phyloP scores from a whole-genome alignment of 23 tunicate species.

The Phallusia fumigata region DNA sequence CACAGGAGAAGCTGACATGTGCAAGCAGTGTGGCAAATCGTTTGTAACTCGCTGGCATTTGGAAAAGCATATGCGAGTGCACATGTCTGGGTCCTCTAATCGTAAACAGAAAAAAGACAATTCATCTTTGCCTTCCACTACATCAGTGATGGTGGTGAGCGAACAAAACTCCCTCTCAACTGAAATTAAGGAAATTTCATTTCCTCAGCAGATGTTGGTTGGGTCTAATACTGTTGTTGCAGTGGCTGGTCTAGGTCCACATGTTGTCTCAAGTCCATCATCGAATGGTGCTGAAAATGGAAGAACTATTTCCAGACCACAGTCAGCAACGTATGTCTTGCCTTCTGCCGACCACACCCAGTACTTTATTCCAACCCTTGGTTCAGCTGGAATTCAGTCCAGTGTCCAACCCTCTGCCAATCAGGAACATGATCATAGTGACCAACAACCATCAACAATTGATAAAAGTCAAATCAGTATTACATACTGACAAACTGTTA shows the following conservation, averaged over 20 bases:
- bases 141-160: not conserved
- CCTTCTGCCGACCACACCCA: conserved; percentile 1
- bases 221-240: conserved; percentile 9
- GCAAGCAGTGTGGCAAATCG: conserved; percentile 75
- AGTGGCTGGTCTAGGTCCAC: not conserved
- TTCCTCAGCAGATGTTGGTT: conserved; percentile 6
- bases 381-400: not conserved
- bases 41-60: conserved; percentile 95
- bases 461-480: conserved; percentile 45
- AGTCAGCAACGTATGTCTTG: not conserved
- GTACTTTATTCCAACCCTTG: conserved; percentile 25
- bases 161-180: not conserved
- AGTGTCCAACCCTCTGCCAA: conserved; percentile 9
- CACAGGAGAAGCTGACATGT: conserved; percentile 95
- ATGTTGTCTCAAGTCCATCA: not conserved
- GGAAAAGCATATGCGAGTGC: conserved; percentile 89
- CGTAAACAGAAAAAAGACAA: conserved; percentile 40
- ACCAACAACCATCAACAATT: conserved; percentile 50
- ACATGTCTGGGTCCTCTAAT: conserved; percentile 38
- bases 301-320: not conserved
- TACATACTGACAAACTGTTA: not conserved
- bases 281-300: not conserved
- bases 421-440: conserved; percentile 15
- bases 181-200: not conserved
- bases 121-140: not conserved